Conservation (phyloP, 2,113 vertebrate species). For the Puffinus mauretanicus region DNA sequence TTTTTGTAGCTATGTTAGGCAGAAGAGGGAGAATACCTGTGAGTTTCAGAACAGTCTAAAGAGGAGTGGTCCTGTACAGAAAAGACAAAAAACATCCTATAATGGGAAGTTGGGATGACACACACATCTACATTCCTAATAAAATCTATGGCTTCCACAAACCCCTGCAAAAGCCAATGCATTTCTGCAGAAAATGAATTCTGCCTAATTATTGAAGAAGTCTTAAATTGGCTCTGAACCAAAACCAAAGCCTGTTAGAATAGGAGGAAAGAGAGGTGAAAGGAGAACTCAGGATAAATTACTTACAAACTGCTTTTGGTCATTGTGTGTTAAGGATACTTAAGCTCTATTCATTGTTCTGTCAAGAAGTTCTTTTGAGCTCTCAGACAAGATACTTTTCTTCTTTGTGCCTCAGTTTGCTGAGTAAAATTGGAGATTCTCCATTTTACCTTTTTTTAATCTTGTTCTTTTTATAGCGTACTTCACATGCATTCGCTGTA, state of each 20-base stretch:
- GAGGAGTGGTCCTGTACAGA: not conserved
- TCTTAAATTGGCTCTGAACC: not conserved
- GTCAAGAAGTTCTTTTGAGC: not conserved
- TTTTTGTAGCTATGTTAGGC: not conserved
- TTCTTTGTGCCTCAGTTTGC: not conserved
- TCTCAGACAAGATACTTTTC: not conserved
- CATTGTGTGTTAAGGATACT: not conserved
- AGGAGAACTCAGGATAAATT: not conserved
- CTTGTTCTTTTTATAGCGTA: not conserved
- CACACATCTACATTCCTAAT: rapidly evolving
- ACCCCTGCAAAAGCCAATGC: not conserved
- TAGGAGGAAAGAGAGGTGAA: not conserved
- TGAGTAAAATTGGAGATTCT: not conserved
- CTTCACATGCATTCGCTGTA: not conserved
- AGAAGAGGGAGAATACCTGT: not conserved
- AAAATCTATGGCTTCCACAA: not conserved
- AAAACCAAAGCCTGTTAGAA: not conserved
- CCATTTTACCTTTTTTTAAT: not conserved
- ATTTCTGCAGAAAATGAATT: not conserved
- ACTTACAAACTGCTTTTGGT: not conserved
- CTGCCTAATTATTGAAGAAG: not conserved
- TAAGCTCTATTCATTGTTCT: not conserved
- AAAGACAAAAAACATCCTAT: not conserved
- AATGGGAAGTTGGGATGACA: not conserved
- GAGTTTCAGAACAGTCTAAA: not conserved